phyloP scores from a whole-genome alignment of 1,140 invertebrate genomes.

The Hycleus cichorii region DNA sequence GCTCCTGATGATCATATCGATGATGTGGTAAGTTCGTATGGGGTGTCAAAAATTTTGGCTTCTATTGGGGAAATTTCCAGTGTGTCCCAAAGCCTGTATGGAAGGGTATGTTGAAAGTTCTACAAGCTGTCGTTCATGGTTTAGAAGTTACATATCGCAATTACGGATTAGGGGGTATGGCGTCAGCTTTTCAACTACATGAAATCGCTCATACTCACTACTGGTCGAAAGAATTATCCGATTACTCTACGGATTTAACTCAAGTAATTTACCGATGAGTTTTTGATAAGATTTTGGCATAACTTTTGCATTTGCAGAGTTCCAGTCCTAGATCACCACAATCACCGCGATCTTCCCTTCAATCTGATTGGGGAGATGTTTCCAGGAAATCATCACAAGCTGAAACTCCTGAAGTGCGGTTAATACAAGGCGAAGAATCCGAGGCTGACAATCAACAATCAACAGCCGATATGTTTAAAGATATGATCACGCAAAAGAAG shows the following conservation, averaged over 20 bases:
- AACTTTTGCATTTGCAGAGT: constrained; percentile 36
- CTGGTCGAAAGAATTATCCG: constrained; percentile 81
- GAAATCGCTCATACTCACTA: constrained; percentile 99
- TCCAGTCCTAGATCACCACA: constrained; percentile 53
- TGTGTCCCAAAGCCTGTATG: constrained; percentile 82
- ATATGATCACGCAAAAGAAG: constrained; percentile 81
- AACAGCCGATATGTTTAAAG: constrained; percentile 78
- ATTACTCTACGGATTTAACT: constrained; percentile 40
- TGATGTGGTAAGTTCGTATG: constrained; percentile 75
- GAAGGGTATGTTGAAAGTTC: constrained; percentile 93
- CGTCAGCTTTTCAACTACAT: constrained; percentile 90
- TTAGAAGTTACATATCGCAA: constrained; percentile 88
- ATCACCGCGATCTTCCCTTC: constrained; percentile 49
- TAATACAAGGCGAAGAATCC: constrained; percentile 35
- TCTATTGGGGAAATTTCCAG: constrained; percentile 44
- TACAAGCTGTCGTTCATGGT: constrained; percentile 83
- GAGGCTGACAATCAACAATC: constrained; percentile 56
- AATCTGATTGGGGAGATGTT: constrained; percentile 41
- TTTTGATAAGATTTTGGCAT: constrained; percentile 24
- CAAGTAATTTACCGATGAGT: constrained; percentile 16
- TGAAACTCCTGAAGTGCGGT: constrained; percentile 46
- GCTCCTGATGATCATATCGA: constrained; percentile 94
- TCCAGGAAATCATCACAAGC: constrained; percentile 49
- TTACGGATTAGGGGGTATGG: constrained; percentile 94
- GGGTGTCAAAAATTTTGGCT: not conserved